Evolutionary conservation across 2,888 invertebrate species (phyloP).

Genomic region (Volucella bombylans): DNA sequence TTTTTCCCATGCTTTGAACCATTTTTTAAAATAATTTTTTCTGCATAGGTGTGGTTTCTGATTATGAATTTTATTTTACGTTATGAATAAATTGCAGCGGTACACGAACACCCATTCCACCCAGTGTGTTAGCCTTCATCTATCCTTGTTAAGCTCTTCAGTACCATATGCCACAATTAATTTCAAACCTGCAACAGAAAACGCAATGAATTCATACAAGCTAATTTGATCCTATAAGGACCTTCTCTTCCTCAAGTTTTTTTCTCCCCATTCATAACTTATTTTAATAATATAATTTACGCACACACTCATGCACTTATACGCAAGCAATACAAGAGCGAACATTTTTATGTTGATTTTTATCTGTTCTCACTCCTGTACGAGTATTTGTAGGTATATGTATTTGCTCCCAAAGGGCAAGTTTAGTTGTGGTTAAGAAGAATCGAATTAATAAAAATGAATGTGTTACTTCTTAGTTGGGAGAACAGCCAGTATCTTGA

Average conservation of each 20-base stretch:
- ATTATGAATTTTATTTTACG: constrained; percentile 15
- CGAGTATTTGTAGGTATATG: too few species aligned
- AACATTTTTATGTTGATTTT: too few species aligned
- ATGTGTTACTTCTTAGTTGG: too few species aligned
- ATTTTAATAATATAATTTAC: constrained; percentile 63
- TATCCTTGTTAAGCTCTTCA: constrained; percentile 11
- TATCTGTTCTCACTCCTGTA: too few species aligned
- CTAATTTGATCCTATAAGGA: constrained; percentile 67
- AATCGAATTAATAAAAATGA: too few species aligned
- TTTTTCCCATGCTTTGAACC: too few species aligned
- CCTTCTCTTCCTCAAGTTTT: constrained; percentile 24
- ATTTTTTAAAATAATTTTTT: too few species aligned
- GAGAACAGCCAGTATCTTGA: too few species aligned
- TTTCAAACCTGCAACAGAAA: constrained; percentile 26
- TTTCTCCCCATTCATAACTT: constrained; percentile 4
- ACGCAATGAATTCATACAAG: constrained; percentile 60
- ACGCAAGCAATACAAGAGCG: not conserved
- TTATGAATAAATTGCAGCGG: not conserved
- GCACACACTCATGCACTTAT: not conserved
- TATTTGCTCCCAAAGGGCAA: too few species aligned
- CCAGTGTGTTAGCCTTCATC: not conserved
- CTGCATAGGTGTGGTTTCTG: not conserved
- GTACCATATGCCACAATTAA: constrained; percentile 38
- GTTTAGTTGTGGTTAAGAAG: too few species aligned
- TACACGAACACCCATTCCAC: not conserved